Evolutionary conservation across 2,888 invertebrate species (phyloP).

Genomic region (Aphodius sticticus): DNA sequence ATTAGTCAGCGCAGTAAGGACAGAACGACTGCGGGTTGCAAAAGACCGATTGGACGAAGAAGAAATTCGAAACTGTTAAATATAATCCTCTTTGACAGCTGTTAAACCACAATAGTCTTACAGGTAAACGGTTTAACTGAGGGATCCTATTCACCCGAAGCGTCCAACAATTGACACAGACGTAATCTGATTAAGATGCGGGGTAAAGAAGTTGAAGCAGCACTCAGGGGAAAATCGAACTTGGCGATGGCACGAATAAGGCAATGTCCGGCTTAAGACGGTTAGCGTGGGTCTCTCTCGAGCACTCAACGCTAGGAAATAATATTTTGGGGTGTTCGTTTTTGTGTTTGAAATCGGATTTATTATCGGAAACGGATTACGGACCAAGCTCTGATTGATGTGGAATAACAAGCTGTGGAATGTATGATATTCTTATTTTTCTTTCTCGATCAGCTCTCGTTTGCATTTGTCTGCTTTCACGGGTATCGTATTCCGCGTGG

Average conservation of each 20-base stretch:
- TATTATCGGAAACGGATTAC: not conserved
- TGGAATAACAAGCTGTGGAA: not conserved
- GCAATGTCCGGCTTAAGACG: not conserved
- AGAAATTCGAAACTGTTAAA: constrained; percentile 40
- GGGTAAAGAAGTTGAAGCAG: not conserved
- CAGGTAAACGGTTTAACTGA: constrained; percentile 46
- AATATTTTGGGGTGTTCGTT: not conserved
- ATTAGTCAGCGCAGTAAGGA: not conserved
- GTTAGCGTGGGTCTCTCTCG: not conserved
- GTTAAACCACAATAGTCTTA: constrained; percentile 44
- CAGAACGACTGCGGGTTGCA: not conserved
- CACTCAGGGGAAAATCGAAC: not conserved
- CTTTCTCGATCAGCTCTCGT: not conserved
- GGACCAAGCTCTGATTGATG: not conserved
- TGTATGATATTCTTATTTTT: not conserved
- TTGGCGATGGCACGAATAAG: not conserved
- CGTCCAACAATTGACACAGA: constrained; percentile 43
- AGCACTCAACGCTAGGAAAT: not conserved
- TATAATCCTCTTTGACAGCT: constrained; percentile 43
- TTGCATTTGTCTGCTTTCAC: not conserved
- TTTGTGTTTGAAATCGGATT: not conserved
- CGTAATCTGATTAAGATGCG: constrained; percentile 42
- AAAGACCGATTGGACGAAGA: constrained; percentile 29
- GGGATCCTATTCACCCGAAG: constrained; percentile 41
- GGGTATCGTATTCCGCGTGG: not conserved